phyloP scores from a whole-genome alignment of 2,113 vertebrate genomes.

The Tylochromis polylepis region DNA sequence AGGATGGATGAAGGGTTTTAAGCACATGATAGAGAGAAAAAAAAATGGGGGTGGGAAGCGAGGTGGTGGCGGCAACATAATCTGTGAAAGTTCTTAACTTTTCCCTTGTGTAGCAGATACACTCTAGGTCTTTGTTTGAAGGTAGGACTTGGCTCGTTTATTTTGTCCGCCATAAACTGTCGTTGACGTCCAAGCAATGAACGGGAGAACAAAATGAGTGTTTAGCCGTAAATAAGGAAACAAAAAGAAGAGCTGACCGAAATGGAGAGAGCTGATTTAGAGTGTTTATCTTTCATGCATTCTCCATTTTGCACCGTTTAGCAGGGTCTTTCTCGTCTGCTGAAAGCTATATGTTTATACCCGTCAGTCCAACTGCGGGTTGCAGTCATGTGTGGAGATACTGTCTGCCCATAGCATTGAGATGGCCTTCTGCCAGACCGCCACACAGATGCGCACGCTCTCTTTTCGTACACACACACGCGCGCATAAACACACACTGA shows the following conservation, averaged over 20 bases:
- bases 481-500: neutral
- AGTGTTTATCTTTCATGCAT: slow-evolving; percentile 18
- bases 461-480: neutral
- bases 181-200: slow-evolving; percentile 23
- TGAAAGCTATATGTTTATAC: slow-evolving; percentile 51
- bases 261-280: slow-evolving; percentile 2
- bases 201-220: neutral
- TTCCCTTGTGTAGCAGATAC: neutral
- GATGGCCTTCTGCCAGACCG: slow-evolving; percentile 41
- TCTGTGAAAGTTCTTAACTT: slow-evolving; percentile 14
- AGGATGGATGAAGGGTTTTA: slow-evolving; percentile 34
- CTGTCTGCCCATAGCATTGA: slow-evolving; percentile 48
- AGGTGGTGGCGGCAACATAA: neutral
- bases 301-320: neutral
- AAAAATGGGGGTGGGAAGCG: neutral
- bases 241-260: neutral
- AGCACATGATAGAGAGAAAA: neutral
- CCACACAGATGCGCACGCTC: slow-evolving; percentile 15
- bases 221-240: slow-evolving; percentile 25
- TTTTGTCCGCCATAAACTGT: neutral
- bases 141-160: neutral
- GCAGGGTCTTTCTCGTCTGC: neutral
- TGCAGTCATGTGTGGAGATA: slow-evolving; percentile 60
- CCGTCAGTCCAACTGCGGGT: slow-evolving; percentile 56
- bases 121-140: neutral